A percentile compares a stretch with the other conserved stretches of the same genome.
These are phyloP conservation scores for Tetraneura akinire DNA, from an alignment of 1,140 invertebrate species.

Conservation along the genomic window DNA sequence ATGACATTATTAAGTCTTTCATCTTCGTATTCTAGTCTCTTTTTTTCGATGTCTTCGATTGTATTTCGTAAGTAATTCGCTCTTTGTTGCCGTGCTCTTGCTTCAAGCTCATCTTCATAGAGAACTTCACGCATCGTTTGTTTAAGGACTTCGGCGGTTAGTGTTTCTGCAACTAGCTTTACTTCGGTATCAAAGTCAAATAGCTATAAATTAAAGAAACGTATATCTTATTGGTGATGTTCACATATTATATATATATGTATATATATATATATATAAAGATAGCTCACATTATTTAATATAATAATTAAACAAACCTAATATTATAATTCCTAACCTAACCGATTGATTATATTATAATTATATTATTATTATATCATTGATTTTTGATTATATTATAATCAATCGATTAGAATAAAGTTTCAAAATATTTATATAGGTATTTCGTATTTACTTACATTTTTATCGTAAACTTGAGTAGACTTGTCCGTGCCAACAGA, in stretches of 20 bases:
- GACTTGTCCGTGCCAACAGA: constrained; percentile 9
- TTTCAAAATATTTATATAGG: no score
- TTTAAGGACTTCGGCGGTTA: constrained; percentile 85
- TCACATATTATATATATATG: no score
- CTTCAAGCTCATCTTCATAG: constrained; percentile 75
- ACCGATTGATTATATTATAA: no score
- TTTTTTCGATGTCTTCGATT: constrained; percentile 75
- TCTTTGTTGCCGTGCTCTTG: constrained; percentile 75
- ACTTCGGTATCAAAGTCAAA: constrained; percentile 89
- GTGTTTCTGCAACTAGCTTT: constrained; percentile 79
- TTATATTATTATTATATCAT: no score
- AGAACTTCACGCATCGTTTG: constrained; percentile 81
- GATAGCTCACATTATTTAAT: no score
- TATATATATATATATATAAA: no score
- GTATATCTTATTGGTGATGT: no score
- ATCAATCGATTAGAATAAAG: no score
- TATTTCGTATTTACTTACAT: constrained; percentile 12
- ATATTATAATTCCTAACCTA: no score
- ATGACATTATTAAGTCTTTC: constrained; percentile 62
- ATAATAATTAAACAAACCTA: no score
- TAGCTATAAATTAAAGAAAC: constrained; percentile 61
- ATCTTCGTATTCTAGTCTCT: constrained; percentile 74
- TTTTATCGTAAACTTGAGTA: constrained; percentile 27
- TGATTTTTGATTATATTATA: no score
- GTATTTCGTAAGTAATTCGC: constrained; percentile 75